phyloP scores from a whole-genome alignment of 2,797 vertebrate genomes.

The Manis crassicaudata region DNA sequence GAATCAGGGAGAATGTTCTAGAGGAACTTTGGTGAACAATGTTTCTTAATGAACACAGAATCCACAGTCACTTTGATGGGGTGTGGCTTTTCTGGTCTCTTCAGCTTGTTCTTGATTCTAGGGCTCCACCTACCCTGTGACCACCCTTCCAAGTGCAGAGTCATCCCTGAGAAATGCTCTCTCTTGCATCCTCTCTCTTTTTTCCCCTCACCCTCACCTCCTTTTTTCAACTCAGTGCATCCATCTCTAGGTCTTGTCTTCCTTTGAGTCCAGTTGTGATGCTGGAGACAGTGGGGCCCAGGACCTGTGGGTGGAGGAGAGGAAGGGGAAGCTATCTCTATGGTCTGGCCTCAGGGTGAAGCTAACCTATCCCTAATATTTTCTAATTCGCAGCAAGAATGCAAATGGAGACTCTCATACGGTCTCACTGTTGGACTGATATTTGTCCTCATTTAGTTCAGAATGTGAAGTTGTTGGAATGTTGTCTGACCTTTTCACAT shows the following conservation, averaged over 20 bases:
- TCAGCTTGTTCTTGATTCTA: background rate
- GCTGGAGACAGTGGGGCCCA: too few relatives aligned
- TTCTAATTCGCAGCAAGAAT: background rate
- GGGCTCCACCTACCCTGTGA: background rate
- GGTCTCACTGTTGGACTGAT: background rate
- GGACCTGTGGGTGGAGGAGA: background rate
- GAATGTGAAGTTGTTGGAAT: constrained; percentile 9
- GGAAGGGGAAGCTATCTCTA: background rate
- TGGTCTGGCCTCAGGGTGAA: background rate
- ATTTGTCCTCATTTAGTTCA: constrained; percentile 16
- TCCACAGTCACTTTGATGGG: background rate
- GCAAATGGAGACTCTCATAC: background rate
- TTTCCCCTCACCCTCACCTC: background rate
- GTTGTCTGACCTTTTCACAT: background rate
- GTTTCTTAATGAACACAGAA: constrained; percentile 16
- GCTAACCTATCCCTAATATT: background rate
- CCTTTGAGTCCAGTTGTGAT: background rate
- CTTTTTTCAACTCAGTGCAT: background rate
- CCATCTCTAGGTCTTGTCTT: background rate
- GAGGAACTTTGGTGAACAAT: background rate
- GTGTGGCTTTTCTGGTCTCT: background rate
- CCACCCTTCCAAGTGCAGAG: background rate
- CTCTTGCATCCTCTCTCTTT: background rate
- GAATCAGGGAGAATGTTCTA: background rate
- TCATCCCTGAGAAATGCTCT: background rate